Conservation (phyloP, 2,888 invertebrate species). For the Strigamia maritima region DNA sequence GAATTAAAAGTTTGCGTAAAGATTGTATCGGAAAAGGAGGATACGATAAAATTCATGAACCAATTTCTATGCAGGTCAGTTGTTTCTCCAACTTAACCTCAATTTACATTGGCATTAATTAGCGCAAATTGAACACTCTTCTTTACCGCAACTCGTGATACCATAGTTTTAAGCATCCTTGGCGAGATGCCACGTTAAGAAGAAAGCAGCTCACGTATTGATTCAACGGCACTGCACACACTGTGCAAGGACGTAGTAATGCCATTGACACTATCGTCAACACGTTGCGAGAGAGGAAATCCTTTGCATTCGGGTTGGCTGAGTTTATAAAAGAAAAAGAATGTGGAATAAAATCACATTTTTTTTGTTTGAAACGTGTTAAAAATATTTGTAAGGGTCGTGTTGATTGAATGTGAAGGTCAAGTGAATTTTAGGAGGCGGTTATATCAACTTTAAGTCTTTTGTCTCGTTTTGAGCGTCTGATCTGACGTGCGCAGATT, state of each 20-base stretch:
- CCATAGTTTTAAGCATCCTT: constrained; percentile 6
- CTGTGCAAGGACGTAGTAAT: neutral
- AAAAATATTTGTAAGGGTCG: neutral
- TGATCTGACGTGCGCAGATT: neutral
- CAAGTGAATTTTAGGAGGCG: neutral
- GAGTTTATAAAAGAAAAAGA: neutral
- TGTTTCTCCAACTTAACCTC: neutral
- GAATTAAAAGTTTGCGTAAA: neutral
- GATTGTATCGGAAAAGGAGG: neutral
- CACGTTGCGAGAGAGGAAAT: constrained; percentile 15
- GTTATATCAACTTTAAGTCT: neutral
- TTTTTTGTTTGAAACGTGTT: neutral
- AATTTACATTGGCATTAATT: constrained; percentile 20
- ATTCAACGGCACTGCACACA: neutral
- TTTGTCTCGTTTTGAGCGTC: neutral
- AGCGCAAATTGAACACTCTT: neutral
- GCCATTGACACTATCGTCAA: constrained; percentile 6
- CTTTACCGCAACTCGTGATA: neutral
- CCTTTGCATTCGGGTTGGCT: neutral
- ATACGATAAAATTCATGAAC: constrained; percentile 15
- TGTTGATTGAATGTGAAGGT: constrained; percentile 7
- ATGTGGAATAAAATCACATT: neutral
- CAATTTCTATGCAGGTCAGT: constrained; percentile 16
- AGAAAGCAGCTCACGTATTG: constrained; percentile 23
- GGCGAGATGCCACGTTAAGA: constrained; percentile 16